Percentiles rank a stretch among this genome's conserved stretches.
These are phyloP conservation scores for Alviniconcha marisindica DNA, from an alignment of 1,140 invertebrate species.

Conservation along the genomic window DNA sequence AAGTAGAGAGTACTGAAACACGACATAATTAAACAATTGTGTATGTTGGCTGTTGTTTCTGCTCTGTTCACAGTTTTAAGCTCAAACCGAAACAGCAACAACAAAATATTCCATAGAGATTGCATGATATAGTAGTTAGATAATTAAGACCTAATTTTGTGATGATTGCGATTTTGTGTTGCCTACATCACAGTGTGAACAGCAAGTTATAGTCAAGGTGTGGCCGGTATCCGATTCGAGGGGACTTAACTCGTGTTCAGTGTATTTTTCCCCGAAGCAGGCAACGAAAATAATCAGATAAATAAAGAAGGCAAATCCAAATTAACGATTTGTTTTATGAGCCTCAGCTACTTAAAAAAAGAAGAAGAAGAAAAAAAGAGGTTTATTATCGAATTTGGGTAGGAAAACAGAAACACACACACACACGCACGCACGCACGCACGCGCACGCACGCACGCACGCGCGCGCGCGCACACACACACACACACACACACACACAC, in stretches of 20 bases:
- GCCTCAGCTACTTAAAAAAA: neutral
- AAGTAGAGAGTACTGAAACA: too few relatives aligned
- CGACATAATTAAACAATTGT: too few relatives aligned
- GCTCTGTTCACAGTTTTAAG: too few relatives aligned
- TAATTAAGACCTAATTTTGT: neutral
- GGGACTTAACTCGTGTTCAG: neutral
- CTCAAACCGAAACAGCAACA: too few relatives aligned
- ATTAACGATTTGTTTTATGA: neutral
- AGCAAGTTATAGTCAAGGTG: too few relatives aligned
- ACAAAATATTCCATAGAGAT: too few relatives aligned
- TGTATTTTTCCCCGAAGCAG: neutral
- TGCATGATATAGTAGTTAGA: too few relatives aligned
- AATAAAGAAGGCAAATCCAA: neutral
- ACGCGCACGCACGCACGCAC: slow-evolving; percentile 10
- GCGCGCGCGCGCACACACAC: neutral
- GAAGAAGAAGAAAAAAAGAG: neutral
- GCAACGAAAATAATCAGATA: too few relatives aligned
- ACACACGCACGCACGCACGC: neutral
- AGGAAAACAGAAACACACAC: neutral
- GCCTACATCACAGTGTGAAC: neutral
- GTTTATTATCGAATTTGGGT: too few relatives aligned
- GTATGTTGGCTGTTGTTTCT: too few relatives aligned
- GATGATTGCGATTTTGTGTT: neutral
- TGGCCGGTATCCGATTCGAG: too few relatives aligned
- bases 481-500: neutral